Conservation (phyloP, 2,888 invertebrate species). For the Pristionchus japonicus region DNA sequence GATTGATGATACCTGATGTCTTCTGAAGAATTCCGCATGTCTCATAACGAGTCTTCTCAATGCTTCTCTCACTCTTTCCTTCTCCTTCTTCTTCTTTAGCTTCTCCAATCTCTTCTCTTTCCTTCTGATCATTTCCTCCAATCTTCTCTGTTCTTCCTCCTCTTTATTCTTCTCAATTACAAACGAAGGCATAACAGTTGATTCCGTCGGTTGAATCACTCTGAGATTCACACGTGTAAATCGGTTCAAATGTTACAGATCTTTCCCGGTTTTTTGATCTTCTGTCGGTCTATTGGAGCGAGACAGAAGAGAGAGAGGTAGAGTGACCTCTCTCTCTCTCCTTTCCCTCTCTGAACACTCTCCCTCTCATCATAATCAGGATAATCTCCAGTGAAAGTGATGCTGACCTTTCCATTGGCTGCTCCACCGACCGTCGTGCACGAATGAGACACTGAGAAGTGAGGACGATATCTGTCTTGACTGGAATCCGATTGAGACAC, state of each 20-base stretch:
- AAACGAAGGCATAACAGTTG: background rate
- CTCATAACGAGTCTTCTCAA: background rate
- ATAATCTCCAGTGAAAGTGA: background rate
- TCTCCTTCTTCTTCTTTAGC: background rate
- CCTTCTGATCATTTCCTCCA: background rate
- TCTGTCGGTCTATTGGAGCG: background rate
- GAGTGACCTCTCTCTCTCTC: background rate
- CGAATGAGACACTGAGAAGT: slow-evolving; percentile 38
- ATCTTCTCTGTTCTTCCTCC: background rate
- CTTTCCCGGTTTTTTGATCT: background rate
- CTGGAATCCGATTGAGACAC: slow-evolving; percentile 31
- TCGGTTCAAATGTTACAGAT: too few relatives aligned
- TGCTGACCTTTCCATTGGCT: background rate
- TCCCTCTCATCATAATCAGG: background rate
- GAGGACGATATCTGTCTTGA: slow-evolving; percentile 45
- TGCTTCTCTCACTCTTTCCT: background rate
- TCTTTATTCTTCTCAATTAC: slow-evolving; percentile 7
- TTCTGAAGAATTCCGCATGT: slow-evolving; percentile 31
- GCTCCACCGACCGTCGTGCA: background rate
- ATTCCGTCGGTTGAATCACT: too few relatives aligned
- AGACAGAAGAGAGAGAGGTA: background rate
- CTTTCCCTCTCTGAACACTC: background rate
- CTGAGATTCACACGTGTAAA: background rate
- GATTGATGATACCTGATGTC: slow-evolving; percentile 17
- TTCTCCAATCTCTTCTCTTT: background rate